Percentiles rank a stretch among this genome's conserved stretches.
Evolutionary conservation across 2,113 vertebrate genomes (phyloP).

Genomic region (Alexandromys fortis): DNA sequence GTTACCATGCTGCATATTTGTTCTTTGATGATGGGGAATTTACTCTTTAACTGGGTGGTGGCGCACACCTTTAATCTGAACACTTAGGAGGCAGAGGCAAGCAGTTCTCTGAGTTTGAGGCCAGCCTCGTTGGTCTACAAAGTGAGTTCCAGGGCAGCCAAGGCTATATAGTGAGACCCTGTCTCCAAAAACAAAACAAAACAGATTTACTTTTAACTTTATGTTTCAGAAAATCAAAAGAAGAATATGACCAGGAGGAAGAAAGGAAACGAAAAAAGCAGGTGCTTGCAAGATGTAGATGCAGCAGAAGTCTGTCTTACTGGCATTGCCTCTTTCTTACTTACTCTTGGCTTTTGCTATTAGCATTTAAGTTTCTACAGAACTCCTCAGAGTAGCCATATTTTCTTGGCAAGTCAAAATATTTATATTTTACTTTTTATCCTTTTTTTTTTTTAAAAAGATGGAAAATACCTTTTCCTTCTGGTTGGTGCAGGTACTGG

Average conservation of each 20-base stretch:
- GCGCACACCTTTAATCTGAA: neutral
- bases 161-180: neutral
- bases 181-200: neutral
- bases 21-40: slow-evolving; percentile 47
- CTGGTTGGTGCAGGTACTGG: neutral
- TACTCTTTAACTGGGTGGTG: neutral
- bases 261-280: slow-evolving; percentile 85
- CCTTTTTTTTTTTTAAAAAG: neutral
- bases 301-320: slow-evolving; percentile 12
- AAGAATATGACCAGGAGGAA: slow-evolving; percentile 95
- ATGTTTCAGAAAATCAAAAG: slow-evolving; percentile 93
- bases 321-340: neutral
- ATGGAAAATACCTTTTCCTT: neutral
- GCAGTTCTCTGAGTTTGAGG: neutral
- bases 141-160: neutral
- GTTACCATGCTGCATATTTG: slow-evolving; percentile 31
- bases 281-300: slow-evolving; percentile 74
- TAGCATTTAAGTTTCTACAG: slow-evolving; percentile 33
- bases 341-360: slow-evolving; percentile 14
- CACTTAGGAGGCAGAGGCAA: neutral
- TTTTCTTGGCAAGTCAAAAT: slow-evolving; percentile 12
- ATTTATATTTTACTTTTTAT: slow-evolving; percentile 34
- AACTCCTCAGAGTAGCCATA: neutral
- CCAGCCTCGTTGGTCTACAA: neutral
- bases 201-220: slow-evolving; percentile 29